phyloP scores from a whole-genome alignment of 2,113 vertebrate species.

The Fregetta grallaria region DNA sequence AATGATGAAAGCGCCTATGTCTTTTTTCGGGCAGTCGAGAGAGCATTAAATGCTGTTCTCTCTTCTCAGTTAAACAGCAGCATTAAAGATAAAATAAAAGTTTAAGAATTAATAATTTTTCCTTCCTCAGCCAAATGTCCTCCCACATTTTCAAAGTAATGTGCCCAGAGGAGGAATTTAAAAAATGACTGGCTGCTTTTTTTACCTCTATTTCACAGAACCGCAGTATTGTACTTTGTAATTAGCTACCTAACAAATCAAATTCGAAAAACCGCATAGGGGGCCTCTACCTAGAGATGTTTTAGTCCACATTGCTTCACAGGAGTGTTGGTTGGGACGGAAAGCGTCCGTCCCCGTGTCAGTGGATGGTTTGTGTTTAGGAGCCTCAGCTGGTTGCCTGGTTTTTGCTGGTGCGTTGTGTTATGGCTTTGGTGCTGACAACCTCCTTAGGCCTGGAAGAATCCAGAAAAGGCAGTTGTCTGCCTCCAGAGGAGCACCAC shows the following conservation, averaged over 20 bases:
- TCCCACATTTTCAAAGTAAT: not conserved
- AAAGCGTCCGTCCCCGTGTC: fast-evolving
- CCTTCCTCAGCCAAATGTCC: not conserved
- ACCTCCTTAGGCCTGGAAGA: not conserved
- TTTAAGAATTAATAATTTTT: slow-evolving; percentile 11
- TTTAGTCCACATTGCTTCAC: not conserved
- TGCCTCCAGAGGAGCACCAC: not conserved
- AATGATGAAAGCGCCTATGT: not conserved
- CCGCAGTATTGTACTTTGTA: not conserved
- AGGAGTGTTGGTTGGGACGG: fast-evolving
- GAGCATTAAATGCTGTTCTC: not conserved
- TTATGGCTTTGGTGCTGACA: not conserved
- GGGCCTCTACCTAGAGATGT: not conserved
- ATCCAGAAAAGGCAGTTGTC: not conserved
- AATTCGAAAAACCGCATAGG: not conserved
- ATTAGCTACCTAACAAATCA: not conserved
- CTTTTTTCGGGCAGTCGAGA: not conserved
- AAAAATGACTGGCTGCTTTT: not conserved
- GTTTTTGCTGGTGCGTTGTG: fast-evolving
- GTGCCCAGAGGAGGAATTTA: not conserved
- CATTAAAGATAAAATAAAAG: slow-evolving; percentile 6
- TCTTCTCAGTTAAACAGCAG: slow-evolving; percentile 11
- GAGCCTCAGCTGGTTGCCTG: not conserved
- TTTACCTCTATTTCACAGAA: not conserved
- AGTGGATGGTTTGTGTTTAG: not conserved